Evolutionary conservation across 1,140 invertebrate genomes (phyloP).

Genomic region (Maconellicoccus hirsutus): DNA sequence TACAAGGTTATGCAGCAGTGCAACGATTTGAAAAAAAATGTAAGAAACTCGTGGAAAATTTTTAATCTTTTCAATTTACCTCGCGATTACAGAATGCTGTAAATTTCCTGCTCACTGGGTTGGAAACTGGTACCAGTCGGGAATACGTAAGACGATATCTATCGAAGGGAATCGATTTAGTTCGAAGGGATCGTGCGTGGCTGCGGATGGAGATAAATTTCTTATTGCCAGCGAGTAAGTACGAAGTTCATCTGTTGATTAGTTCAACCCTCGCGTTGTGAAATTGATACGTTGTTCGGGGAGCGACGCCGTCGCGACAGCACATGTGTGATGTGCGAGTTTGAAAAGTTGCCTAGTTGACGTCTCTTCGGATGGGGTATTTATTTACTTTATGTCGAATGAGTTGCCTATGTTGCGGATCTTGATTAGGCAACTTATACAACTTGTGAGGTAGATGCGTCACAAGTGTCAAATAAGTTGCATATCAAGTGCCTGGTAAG

Average conservation of each 20-base stretch:
- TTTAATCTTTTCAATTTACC: neutral
- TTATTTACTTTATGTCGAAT: too few species aligned
- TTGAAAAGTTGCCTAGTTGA: too few species aligned
- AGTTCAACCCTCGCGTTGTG: neutral
- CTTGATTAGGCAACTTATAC: too few species aligned
- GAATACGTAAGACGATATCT: constrained; percentile 46
- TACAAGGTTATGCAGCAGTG: too few species aligned
- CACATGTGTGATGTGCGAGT: too few species aligned
- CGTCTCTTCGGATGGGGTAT: too few species aligned
- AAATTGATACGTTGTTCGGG: neutral
- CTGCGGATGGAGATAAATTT: constrained; percentile 58
- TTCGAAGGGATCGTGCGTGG: constrained; percentile 60
- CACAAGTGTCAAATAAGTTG: too few species aligned
- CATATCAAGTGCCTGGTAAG: too few species aligned
- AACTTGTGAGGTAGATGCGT: too few species aligned
- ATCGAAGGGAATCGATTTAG: constrained; percentile 59
- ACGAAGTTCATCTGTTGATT: neutral
- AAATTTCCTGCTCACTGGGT: constrained; percentile 58
- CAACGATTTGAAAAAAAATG: too few species aligned
- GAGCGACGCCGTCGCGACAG: too few species aligned
- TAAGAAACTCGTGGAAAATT: neutral
- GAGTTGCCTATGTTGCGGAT: too few species aligned
- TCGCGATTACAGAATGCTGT: constrained; percentile 43
- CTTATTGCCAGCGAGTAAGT: constrained; percentile 61
- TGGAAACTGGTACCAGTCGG: constrained; percentile 66